These are phyloP conservation scores for Microctonus hyperodae DNA, from an alignment of 2,888 invertebrate species.

Conservation along the genomic window DNA sequence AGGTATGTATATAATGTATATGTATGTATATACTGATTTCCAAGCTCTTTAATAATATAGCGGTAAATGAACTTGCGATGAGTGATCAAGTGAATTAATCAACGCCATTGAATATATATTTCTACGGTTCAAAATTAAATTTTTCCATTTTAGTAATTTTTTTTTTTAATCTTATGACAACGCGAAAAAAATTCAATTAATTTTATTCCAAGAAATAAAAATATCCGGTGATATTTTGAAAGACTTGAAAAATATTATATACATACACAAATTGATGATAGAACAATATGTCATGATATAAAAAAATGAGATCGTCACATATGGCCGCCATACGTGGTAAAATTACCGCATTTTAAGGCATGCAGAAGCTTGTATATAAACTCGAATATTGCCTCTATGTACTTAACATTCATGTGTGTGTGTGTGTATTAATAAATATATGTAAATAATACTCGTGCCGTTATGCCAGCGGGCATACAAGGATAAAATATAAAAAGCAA, in stretches of 20 bases:
- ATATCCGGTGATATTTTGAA: not conserved
- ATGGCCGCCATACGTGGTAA: slow-evolving; percentile 4
- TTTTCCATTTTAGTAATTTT: not conserved
- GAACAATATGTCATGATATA: not conserved
- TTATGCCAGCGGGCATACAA: not conserved
- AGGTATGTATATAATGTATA: not conserved
- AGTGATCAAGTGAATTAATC: not conserved
- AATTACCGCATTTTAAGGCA: not conserved
- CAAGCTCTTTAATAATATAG: not conserved
- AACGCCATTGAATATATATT: not conserved
- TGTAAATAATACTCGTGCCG: no score
- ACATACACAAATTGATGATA: no score
- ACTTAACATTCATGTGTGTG: not conserved
- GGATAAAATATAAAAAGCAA: not conserved
- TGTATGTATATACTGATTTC: slow-evolving; percentile 10
- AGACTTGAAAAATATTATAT: not conserved
- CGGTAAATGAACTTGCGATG: not conserved
- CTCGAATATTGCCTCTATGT: not conserved
- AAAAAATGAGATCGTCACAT: not conserved
- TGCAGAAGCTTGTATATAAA: not conserved
- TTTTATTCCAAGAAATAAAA: not conserved
- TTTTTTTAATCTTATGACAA: not conserved
- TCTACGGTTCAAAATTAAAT: not conserved
- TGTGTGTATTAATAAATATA: not conserved
- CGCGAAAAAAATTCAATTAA: no score